phyloP scores from a whole-genome alignment of 2,113 vertebrate species.

The Seriola rivoliana region DNA sequence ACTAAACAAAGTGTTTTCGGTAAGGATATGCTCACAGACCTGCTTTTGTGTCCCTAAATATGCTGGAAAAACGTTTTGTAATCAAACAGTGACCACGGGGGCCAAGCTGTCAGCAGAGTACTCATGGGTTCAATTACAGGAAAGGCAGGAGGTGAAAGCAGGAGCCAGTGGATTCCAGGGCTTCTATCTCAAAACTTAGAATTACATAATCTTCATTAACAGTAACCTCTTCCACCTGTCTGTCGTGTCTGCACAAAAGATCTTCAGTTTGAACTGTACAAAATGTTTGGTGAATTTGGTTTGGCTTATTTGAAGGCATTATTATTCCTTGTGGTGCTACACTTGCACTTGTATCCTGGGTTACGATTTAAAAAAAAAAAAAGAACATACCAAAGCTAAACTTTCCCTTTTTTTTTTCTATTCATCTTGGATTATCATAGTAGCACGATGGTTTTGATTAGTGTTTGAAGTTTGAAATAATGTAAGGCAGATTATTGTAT shows the following conservation, averaged over 20 bases:
- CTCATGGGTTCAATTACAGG: conserved; percentile 75
- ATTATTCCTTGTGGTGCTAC: neutral
- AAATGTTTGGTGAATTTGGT: neutral
- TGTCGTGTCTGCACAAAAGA: neutral
- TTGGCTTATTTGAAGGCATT: conserved; percentile 13
- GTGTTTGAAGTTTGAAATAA: conserved; percentile 2
- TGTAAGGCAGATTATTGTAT: neutral
- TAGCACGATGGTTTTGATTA: conserved; percentile 15
- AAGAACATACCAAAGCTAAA: neutral
- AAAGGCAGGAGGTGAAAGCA: conserved; percentile 51
- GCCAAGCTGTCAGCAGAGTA: conserved; percentile 62
- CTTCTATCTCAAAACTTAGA: conserved; percentile 47
- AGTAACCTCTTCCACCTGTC: conserved; percentile 59
- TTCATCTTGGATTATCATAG: neutral
- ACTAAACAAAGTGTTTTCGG: conserved; percentile 38
- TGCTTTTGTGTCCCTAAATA: conserved; percentile 49
- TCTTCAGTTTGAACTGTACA: neutral
- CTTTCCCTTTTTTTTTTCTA: neutral
- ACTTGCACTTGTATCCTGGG: neutral
- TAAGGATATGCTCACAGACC: conserved; percentile 50
- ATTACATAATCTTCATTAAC: conserved; percentile 72
- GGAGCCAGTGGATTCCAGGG: conserved; percentile 62
- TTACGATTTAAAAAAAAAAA: neutral
- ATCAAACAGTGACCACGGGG: conserved; percentile 50
- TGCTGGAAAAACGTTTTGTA: conserved; percentile 58